Base-by-base conservation (phyloP, 2,113 vertebrate genomes). In the Ariopsis seemanni region DNA sequence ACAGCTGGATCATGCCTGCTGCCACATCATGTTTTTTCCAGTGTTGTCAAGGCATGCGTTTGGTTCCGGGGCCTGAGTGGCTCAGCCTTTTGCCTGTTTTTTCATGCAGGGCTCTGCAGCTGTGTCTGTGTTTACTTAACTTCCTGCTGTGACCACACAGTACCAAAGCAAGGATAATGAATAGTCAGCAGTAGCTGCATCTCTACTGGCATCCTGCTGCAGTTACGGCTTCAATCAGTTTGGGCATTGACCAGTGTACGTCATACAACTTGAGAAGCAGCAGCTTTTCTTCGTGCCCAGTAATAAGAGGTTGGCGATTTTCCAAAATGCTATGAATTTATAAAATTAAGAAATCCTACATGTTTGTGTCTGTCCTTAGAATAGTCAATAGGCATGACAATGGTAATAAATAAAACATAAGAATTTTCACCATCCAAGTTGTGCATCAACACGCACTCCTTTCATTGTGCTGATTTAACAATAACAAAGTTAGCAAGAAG, bases 141-240 rank as follows among this genome's bases (percentile, higher is more conserved):
- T 42, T 42, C 42, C 42, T 42, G 42, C 42, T 42, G 18, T 82
- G 79, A 48, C 57, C 79, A 62, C 57, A 42, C 34, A 42, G 30
- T 34, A 62, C 62, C 57, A 82, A 82, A 82, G 18, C 5, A 82
- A 62, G 79, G 18, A 48, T 82, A 82, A 82, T 82, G 30, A 82
- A 48, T 62, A 82, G 75, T 79, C 25, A 79, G 75, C 52, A 79
- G 79, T 25, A 82, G 57, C 62, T 62, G 14, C 34, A 82, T 82
- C 55, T 60, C 17, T 60, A 60, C 79, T 58, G 27, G 55, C 18
- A 42, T 22, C 7, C 60, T 81, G 17, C 57, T 12, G 10, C 9
- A 62, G 10, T 62, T 62, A 82, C 0, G 18, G 57, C 57, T 30
- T 58, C 7, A 34, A 15, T 20, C 78, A 34, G 27, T 62, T 48